Evolutionary conservation across 2,888 invertebrate genomes (phyloP).

Genomic region (Tanytarsus gracilentus): DNA sequence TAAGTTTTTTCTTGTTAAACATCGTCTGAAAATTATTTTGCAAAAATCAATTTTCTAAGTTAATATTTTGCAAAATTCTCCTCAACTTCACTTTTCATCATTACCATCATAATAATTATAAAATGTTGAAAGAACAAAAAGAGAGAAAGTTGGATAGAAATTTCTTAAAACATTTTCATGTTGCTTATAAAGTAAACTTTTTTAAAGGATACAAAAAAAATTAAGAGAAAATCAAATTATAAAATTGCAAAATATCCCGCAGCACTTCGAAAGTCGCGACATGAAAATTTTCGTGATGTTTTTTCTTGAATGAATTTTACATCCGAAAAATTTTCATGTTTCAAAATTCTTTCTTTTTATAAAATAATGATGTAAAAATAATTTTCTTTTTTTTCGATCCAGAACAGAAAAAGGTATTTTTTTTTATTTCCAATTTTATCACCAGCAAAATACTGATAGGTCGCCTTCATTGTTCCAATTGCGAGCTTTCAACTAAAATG

Average conservation of each 20-base stretch:
- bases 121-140: background rate
- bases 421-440: constrained; percentile 46
- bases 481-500: constrained; percentile 62
- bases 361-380: background rate
- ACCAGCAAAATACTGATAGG: constrained; percentile 73
- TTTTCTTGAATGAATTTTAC: background rate
- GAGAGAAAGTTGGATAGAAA: background rate
- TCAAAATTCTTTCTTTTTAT: background rate
- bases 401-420: constrained; percentile 8
- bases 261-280: background rate
- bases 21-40: too few species aligned
- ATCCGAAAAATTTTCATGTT: background rate
- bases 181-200: background rate
- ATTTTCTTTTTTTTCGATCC: constrained; percentile 3
- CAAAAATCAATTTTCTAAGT: too few species aligned
- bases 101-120: background rate
- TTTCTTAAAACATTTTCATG: background rate
- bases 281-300: background rate
- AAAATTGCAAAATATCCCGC: constrained; percentile 9
- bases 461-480: constrained; percentile 57
- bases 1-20: too few species aligned
- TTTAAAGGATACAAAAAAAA: background rate
- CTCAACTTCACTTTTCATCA: too few species aligned
- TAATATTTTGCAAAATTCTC: too few species aligned
- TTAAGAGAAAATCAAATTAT: background rate